Evolutionary conservation across 2,113 vertebrate genomes (phyloP).

Genomic region (Anthoscopus minutus): DNA sequence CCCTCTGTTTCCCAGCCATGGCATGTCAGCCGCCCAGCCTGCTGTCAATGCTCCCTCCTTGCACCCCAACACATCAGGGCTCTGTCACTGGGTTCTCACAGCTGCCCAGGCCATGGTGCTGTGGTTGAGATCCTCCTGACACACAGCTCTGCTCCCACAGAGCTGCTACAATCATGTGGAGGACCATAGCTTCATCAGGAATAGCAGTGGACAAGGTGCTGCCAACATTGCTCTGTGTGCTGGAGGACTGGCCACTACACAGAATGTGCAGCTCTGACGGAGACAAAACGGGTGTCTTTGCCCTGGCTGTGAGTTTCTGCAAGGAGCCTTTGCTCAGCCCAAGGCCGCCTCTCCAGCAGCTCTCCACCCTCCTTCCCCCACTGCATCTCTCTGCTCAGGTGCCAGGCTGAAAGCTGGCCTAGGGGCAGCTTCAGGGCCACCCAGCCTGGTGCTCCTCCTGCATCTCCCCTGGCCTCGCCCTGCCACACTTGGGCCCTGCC

Average conservation of each 20-base stretch:
- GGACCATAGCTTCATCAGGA: background rate
- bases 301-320: background rate
- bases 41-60: background rate
- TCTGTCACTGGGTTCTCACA: too few species aligned
- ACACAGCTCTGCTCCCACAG: background rate
- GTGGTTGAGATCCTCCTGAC: background rate
- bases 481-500: background rate
- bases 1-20: background rate
- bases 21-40: background rate
- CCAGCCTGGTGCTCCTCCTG: background rate
- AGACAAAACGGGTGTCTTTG: accelerated
- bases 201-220: background rate
- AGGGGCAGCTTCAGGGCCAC: background rate
- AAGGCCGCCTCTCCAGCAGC: background rate
- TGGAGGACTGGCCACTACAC: background rate
- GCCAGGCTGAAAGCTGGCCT: background rate
- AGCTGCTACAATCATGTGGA: background rate
- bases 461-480: accelerated
- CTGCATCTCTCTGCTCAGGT: background rate
- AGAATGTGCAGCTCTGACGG: background rate
- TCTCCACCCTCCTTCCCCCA: background rate
- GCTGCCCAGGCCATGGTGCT: background rate
- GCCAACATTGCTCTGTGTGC: background rate
- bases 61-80: background rate
- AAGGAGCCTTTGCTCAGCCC: background rate